Evolutionary conservation across 2,113 vertebrate genomes (phyloP), one percentile per base, ranked within the genome.

Genomic region (Burhinus oedicnemus): DNA sequence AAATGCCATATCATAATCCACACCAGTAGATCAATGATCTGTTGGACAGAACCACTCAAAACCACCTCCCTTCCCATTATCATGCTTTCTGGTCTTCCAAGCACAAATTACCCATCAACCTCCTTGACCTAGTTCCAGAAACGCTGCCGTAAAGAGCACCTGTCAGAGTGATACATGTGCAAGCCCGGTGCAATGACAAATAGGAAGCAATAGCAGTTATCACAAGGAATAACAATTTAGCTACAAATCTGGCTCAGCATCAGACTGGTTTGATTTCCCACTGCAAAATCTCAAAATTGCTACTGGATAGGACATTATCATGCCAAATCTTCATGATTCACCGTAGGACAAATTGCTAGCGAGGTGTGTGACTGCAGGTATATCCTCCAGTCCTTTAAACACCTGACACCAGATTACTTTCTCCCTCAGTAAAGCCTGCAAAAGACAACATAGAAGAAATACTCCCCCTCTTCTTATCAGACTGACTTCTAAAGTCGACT

Each of bases 101-200:
- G 91, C 95, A 95, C 96, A 95, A 97, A 96, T 90, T 85, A 47
- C 84, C 84, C 78, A 90, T 76, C 91, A 79, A 36, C 62, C 84
- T 95, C 25, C 34, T 74, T 91, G 96, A 91, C 94, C 95, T 44
- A 87, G 70, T 22, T 94, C 18, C 91, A 92, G 94, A 20, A 38
- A 10, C 0, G 1, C 58, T 61, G 81, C 81, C 3, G 6, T 47
- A 93, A 95, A 86, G 92, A 97, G 77, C 89, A 30, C 49, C 83
- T 95, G 95, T 93, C 97, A 96, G 87, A 52, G 81, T 95, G 93
- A 95, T 97, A 91, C 89, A 97, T 80, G 66, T 62, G 32, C 38
- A 57, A 84, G 84, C 77, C 42, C 2, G 0, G 9, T 3, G 42
- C 80, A 42, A 20, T 88, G 91, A 97, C 93, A 95, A 80, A 95